Evolutionary conservation across 2,113 vertebrate genomes (phyloP).

Genomic region (Albula goreensis): DNA sequence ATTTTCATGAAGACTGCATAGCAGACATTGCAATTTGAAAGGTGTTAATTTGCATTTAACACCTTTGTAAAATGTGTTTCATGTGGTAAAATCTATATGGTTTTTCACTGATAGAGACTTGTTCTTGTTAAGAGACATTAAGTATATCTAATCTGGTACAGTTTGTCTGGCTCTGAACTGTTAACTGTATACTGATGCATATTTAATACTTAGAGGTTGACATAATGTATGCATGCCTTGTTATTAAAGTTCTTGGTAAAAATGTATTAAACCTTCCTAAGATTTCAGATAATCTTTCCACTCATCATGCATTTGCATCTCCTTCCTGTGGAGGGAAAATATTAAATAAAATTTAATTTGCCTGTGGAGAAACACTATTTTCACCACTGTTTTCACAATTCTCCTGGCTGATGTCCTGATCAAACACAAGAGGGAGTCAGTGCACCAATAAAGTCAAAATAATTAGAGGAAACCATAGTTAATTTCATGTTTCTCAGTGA

Average conservation of each 20-base stretch:
- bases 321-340: not conserved
- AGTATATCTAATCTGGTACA: not conserved
- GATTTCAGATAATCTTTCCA: not conserved
- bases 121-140: not conserved
- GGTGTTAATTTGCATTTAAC: no score
- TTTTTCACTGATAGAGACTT: not conserved
- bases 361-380: not conserved
- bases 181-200: not conserved
- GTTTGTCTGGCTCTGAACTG: not conserved
- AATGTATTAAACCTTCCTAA: not conserved
- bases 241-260: not conserved
- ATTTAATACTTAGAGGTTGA: not conserved
- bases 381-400: not conserved
- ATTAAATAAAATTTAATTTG: not conserved
- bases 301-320: not conserved
- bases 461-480: not conserved
- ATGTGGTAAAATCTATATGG: no score
- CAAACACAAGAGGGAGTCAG: not conserved
- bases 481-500: no score
- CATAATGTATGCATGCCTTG: no score
- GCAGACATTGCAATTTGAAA: no score
- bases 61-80: no score
- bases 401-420: not conserved
- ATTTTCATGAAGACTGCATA: no score
- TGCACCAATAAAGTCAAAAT: not conserved